Evolutionary conservation across 2,113 vertebrate genomes (phyloP).

Genomic region (Xyliphius kryptos): DNA sequence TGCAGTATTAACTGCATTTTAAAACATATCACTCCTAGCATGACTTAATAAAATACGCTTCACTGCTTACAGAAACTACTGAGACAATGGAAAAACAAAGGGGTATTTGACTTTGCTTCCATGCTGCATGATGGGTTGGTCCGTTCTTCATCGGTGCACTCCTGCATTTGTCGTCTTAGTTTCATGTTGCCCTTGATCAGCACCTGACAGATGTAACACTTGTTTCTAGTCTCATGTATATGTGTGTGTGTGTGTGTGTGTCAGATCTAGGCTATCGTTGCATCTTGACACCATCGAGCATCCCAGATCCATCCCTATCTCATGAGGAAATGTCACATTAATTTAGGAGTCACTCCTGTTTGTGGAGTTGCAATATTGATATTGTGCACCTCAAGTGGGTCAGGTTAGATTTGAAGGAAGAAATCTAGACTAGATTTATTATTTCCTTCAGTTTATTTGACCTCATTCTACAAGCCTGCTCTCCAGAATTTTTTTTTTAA

Average conservation of each 20-base stretch:
- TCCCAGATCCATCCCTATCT: conserved; percentile 26
- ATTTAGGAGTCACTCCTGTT: conserved; percentile 16
- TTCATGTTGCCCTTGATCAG: conserved; percentile 36
- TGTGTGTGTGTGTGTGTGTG: too few species aligned
- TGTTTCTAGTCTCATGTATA: conserved; percentile 5
- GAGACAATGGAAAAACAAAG: not conserved
- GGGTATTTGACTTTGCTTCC: not conserved
- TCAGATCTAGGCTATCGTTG: conserved; percentile 28
- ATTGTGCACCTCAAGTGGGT: too few species aligned
- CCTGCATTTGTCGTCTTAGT: conserved; percentile 33
- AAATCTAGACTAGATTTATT: too few species aligned
- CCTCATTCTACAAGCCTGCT: too few species aligned
- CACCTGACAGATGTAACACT: conserved; percentile 22
- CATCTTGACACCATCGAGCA: not conserved
- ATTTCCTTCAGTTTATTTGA: too few species aligned
- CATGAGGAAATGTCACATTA: conserved; percentile 6
- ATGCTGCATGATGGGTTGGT: conserved; percentile 2
- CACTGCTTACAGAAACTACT: too few species aligned
- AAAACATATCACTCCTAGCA: too few species aligned
- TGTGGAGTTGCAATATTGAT: too few species aligned
- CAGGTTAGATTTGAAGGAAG: too few species aligned
- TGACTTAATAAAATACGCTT: not conserved
- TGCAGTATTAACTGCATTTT: too few species aligned
- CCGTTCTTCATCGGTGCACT: not conserved
- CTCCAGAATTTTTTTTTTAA: too few species aligned